Conservation (phyloP, 2,888 invertebrate species). For the Caenorhabditis sp. region DNA sequence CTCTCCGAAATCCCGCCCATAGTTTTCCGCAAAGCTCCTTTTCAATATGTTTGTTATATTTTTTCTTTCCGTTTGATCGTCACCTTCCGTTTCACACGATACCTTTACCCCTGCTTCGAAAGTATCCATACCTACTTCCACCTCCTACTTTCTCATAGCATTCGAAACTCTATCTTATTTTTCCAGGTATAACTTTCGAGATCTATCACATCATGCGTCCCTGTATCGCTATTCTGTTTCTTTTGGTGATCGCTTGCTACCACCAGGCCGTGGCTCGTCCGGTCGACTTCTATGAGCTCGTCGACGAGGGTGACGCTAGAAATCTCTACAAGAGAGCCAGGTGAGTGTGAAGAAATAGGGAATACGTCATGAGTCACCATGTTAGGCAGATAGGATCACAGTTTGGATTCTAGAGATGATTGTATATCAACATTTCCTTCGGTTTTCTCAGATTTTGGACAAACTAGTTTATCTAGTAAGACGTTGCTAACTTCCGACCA, state of each 20-base stretch:
- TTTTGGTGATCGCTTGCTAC: slow-evolving; percentile 23
- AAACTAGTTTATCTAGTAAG: too few species aligned
- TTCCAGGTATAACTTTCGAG: slow-evolving; percentile 42
- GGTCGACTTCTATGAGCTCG: neutral
- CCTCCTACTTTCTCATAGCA: neutral
- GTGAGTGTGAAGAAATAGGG: slow-evolving; percentile 14
- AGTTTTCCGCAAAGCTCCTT: neutral
- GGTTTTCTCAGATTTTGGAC: too few species aligned
- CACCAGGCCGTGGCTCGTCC: slow-evolving; percentile 41
- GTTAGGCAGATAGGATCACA: too few species aligned
- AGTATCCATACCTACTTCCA: neutral
- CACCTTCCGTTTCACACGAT: neutral
- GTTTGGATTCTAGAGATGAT: too few species aligned
- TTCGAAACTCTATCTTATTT: neutral
- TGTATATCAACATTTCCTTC: too few species aligned
- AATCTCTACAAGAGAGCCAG: slow-evolving; percentile 40
- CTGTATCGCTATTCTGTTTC: slow-evolving; percentile 43
- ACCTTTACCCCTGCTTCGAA: slow-evolving; percentile 5
- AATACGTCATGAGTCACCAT: neutral
- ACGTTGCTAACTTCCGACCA: too few species aligned
- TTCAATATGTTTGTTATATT: slow-evolving; percentile 6
- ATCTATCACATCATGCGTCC: slow-evolving; percentile 40
- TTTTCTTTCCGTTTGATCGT: neutral
- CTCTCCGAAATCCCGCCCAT: slow-evolving; percentile 31
- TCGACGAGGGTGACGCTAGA: slow-evolving; percentile 15